Evolutionary conservation across 2,888 invertebrate genomes (phyloP).

Genomic region (Cephalotes varians): DNA sequence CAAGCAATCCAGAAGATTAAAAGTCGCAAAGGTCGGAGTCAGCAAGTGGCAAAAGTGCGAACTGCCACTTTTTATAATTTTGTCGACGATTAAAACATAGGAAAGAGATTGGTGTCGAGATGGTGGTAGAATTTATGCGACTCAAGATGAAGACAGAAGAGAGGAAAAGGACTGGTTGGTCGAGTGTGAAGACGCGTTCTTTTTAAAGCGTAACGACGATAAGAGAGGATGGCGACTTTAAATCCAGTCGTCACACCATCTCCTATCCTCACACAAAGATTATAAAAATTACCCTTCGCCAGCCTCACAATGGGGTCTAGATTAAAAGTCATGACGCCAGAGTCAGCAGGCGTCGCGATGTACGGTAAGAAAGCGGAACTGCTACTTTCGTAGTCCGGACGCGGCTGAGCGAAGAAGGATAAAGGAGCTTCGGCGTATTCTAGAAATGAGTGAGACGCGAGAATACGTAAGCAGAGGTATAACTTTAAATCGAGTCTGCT

Average conservation of each 20-base stretch:
- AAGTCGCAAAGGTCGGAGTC: slow-evolving; percentile 66
- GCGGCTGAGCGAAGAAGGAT: slow-evolving; percentile 64
- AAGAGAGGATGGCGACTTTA: slow-evolving; percentile 58
- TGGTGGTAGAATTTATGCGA: slow-evolving; percentile 18
- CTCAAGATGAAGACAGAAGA: not conserved
- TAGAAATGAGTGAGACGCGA: slow-evolving; percentile 68
- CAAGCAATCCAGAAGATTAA: slow-evolving; percentile 65
- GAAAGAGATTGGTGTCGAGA: slow-evolving; percentile 41
- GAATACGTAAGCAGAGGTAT: slow-evolving; percentile 71
- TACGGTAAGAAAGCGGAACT: slow-evolving; percentile 61
- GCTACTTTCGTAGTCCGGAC: slow-evolving; percentile 68
- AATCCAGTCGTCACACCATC: slow-evolving; percentile 51
- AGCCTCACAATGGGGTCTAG: slow-evolving; percentile 62
- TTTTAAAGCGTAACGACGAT: slow-evolving; percentile 52
- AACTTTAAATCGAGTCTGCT: slow-evolving; percentile 67
- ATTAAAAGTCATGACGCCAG: slow-evolving; percentile 73
- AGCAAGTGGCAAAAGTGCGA: slow-evolving; percentile 69
- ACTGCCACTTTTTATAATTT: slow-evolving; percentile 69
- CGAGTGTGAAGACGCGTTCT: slow-evolving; percentile 14
- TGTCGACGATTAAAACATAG: slow-evolving; percentile 36
- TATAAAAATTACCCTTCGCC: slow-evolving; percentile 70
- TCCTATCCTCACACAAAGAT: slow-evolving; percentile 48
- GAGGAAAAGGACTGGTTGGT: not conserved
- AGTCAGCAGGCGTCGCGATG: slow-evolving; percentile 57
- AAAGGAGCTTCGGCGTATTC: slow-evolving; percentile 64